These are phyloP conservation scores for Platerodrilus igneus DNA, from an alignment of 2,888 invertebrate genomes.

Conservation along the genomic window DNA sequence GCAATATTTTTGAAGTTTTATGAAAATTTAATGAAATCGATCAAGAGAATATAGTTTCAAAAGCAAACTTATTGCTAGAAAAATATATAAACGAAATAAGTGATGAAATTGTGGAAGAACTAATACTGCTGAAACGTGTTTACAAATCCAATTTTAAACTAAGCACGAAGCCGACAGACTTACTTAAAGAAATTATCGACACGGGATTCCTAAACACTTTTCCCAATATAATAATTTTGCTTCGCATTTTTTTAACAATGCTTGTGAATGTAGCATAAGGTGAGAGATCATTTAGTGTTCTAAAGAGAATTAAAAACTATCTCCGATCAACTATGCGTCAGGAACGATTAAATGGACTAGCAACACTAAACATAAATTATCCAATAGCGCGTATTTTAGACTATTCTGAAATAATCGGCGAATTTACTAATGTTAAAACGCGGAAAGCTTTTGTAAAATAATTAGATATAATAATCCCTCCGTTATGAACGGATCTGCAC, in stretches of 20 bases:
- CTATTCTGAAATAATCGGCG: no score
- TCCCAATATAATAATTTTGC: conserved; percentile 2
- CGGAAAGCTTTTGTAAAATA: no score
- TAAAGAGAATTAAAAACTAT: no score
- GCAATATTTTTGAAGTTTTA: conserved; percentile 4
- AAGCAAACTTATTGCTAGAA: conserved; percentile 5
- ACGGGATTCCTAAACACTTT: conserved; percentile 3
- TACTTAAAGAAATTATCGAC: conserved; percentile 3
- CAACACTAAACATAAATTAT: no score
- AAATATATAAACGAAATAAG: conserved; percentile 8
- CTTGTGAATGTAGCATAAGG: no score
- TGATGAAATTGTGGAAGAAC: conserved; percentile 4
- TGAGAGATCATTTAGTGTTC: no score
- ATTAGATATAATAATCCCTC: no score
- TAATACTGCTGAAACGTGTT: conserved; percentile 6
- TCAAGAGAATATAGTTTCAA: conserved; percentile 6
- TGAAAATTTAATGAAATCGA: conserved; percentile 8
- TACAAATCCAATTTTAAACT: conserved; percentile 7
- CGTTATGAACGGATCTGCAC: no score
- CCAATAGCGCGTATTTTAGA: no score
- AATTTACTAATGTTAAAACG: no score
- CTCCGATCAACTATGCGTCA: no score
- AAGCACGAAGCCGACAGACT: conserved; percentile 5
- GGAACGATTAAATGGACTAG: no score
- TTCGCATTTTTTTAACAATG: conserved; percentile 5